Conservation (phyloP, 2,888 invertebrate genomes). For the Spisula solida region DNA sequence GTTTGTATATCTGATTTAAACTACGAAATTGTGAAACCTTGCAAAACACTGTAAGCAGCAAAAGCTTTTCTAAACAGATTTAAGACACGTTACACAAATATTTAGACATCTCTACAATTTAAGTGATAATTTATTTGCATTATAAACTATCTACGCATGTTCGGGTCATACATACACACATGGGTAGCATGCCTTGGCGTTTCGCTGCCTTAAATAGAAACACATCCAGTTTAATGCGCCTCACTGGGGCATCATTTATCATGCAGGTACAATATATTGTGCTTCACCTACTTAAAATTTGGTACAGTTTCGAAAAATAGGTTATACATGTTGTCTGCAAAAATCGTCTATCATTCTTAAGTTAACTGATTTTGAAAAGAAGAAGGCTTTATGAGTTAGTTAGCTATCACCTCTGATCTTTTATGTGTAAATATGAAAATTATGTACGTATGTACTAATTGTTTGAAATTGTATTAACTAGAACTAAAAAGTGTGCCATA, state of each 20-base stretch:
- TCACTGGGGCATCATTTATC: neutral
- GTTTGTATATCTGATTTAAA: constrained; percentile 8
- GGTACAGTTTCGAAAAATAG: no score
- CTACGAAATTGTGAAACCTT: neutral
- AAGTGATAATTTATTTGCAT: constrained; percentile 29
- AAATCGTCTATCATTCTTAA: no score
- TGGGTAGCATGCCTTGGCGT: neutral
- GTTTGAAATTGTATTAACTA: no score
- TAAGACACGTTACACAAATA: constrained; percentile 25
- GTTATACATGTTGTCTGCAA: no score
- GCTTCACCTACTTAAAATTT: no score
- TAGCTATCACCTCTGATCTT: no score
- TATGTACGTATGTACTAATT: no score
- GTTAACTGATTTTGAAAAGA: no score
- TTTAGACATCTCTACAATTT: constrained; percentile 19
- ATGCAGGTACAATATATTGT: no score
- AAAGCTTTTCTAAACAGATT: constrained; percentile 14
- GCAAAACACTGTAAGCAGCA: constrained; percentile 1
- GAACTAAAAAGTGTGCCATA: no score
- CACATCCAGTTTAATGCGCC: neutral
- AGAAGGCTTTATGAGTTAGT: no score
- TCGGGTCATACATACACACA: neutral
- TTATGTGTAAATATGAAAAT: no score
- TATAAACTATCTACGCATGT: neutral
- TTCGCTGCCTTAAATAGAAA: neutral